Evolutionary conservation across 2,797 vertebrate species (phyloP).

Genomic region (Euthynnus affinis): DNA sequence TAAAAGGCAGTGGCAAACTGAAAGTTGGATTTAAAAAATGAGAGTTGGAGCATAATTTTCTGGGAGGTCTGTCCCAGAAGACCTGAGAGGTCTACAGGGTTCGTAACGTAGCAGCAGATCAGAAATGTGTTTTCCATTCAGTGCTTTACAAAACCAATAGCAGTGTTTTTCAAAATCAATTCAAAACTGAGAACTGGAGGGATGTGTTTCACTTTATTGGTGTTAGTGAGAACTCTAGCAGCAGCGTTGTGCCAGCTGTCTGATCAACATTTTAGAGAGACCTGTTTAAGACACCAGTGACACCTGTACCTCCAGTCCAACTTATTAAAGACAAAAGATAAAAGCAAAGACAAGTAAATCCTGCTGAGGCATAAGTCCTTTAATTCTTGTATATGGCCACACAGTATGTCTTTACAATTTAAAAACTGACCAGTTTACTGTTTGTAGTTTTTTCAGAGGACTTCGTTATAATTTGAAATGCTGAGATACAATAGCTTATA

Average conservation of each 20-base stretch:
- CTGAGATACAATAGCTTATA: conserved; percentile 44
- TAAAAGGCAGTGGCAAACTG: conserved; percentile 2
- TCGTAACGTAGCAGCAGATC: conserved; percentile 21
- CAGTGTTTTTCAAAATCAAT: conserved; percentile 24
- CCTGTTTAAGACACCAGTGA: background rate
- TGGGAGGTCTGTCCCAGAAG: conserved; percentile 2
- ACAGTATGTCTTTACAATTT: conserved; percentile 7
- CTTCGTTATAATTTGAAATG: conserved; percentile 45
- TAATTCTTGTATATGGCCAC: background rate
- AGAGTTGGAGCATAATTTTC: conserved; percentile 2
- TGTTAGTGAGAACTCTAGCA: conserved; percentile 5
- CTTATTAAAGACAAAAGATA: background rate
- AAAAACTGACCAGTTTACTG: background rate
- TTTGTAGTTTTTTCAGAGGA: background rate
- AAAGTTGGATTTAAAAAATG: background rate
- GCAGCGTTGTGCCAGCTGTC: conserved; percentile 5
- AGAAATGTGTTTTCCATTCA: conserved; percentile 16
- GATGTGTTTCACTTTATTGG: conserved; percentile 1
- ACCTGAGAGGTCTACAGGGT: too few relatives aligned
- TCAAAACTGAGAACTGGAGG: background rate
- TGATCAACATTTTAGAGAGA: conserved; percentile 27
- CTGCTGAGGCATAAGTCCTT: too few relatives aligned
- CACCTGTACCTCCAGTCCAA: background rate
- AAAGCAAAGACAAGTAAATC: too few relatives aligned
- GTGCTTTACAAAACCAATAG: conserved; percentile 14